phyloP scores from a whole-genome alignment of 2,888 invertebrate genomes.

The Brachyptera putata region DNA sequence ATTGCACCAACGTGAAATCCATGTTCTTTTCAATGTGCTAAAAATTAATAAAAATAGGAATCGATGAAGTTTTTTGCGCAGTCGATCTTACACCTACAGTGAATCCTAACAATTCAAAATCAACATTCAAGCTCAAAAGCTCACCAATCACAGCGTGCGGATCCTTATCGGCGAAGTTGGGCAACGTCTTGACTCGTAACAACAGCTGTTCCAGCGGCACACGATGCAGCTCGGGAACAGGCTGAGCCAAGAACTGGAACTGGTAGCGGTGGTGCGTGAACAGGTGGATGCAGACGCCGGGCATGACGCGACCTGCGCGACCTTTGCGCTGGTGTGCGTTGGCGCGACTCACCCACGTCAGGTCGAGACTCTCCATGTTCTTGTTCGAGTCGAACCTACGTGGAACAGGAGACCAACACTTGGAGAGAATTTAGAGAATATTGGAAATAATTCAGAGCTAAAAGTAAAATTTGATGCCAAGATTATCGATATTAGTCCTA shows the following conservation, averaged over 20 bases:
- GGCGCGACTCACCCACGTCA: constrained; percentile 86
- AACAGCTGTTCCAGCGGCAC: constrained; percentile 81
- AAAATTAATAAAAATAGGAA: too few species aligned
- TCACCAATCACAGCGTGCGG: constrained; percentile 54
- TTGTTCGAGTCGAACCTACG: constrained; percentile 69
- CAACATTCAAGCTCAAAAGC: too few species aligned
- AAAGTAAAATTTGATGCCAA: too few species aligned
- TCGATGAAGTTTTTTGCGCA: too few species aligned
- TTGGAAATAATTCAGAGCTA: too few species aligned
- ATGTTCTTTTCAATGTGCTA: too few species aligned
- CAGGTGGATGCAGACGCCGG: constrained; percentile 82
- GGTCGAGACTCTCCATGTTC: constrained; percentile 82
- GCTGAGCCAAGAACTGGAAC: constrained; percentile 64
- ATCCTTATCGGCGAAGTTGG: constrained; percentile 47
- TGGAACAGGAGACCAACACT: not conserved
- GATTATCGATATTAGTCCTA: too few species aligned
- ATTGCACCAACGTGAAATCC: too few species aligned
- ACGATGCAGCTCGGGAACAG: constrained; percentile 84
- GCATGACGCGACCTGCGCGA: constrained; percentile 84
- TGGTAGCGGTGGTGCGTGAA: constrained; percentile 64
- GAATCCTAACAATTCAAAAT: too few species aligned
- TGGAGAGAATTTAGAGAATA: too few species aligned
- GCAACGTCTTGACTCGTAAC: constrained; percentile 68
- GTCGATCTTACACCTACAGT: too few species aligned
- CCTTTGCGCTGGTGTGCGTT: constrained; percentile 88